These are phyloP conservation scores for Sycophaga agraensis DNA, from an alignment of 1,140 invertebrate genomes.

Conservation along the genomic window DNA sequence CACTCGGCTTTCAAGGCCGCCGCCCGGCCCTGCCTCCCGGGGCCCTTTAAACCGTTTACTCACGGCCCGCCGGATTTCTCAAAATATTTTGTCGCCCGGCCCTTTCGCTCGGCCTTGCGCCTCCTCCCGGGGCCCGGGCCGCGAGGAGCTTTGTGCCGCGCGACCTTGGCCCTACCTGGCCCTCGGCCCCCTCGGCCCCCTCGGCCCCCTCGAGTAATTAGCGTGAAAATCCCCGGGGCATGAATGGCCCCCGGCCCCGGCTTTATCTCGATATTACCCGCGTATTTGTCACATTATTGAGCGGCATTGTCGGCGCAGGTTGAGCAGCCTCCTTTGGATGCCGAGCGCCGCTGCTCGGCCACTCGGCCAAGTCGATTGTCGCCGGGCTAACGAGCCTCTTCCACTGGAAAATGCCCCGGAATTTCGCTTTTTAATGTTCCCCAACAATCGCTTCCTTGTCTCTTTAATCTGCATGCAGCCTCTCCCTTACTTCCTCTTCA, in stretches of 20 bases:
- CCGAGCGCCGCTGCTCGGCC: background rate
- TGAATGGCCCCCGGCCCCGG: no score
- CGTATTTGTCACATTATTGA: background rate
- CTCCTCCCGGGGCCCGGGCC: no score
- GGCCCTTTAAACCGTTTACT: constrained; percentile 52
- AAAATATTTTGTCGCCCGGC: constrained; percentile 54
- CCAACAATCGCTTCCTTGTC: no score
- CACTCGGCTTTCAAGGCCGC: no score
- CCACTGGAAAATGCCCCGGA: background rate
- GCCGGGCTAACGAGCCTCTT: background rate
- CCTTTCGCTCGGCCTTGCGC: no score
- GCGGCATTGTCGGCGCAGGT: background rate
- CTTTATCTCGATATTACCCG: constrained; percentile 2
- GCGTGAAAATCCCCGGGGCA: background rate
- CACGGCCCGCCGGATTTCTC: constrained; percentile 45
- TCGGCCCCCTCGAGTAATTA: constrained; percentile 22
- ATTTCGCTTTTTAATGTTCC: no score
- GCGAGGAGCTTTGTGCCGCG: background rate
- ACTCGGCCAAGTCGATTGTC: background rate
- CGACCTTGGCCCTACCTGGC: background rate
- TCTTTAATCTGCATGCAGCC: no score
- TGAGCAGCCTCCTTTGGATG: background rate
- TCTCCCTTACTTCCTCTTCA: no score
- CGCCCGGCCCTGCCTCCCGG: no score
- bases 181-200: no score